Evolutionary conservation across 2,797 vertebrate species (phyloP).

Genomic region (Epinephelus coioides): DNA sequence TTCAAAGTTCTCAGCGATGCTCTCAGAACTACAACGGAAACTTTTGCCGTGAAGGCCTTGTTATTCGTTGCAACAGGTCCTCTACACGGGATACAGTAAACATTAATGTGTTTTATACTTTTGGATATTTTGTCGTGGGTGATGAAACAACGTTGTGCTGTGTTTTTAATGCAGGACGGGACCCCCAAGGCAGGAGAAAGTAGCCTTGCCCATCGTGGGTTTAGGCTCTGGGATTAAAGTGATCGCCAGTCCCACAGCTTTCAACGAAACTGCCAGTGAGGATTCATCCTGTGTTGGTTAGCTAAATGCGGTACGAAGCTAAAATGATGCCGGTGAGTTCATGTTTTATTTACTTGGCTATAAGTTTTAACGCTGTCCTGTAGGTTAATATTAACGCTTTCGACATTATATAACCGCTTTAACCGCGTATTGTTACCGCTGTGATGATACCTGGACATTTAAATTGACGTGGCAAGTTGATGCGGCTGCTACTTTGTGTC

Average conservation of each 20-base stretch:
- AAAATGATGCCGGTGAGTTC: conserved; percentile 98
- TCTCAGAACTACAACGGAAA: conserved; percentile 75
- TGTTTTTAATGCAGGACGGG: conserved; percentile 59
- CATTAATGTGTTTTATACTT: neutral
- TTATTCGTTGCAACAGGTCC: conserved; percentile 83
- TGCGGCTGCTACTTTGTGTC: conserved; percentile 15
- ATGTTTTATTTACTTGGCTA: conserved; percentile 8
- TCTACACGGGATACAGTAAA: conserved; percentile 16
- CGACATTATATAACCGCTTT: neutral
- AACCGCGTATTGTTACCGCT: neutral
- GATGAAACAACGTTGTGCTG: neutral
- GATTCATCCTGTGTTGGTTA: conserved; percentile 69
- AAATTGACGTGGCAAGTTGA: conserved; percentile 64
- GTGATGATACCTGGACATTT: conserved; percentile 63
- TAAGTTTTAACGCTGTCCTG: conserved; percentile 18
- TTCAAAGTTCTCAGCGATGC: conserved; percentile 73
- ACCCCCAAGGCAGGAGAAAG: conserved; percentile 62
- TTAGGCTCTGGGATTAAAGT: conserved; percentile 71
- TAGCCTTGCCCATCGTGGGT: conserved; percentile 66
- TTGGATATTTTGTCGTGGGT: neutral
- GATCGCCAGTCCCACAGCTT: conserved; percentile 68
- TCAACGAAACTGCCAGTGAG: conserved; percentile 78
- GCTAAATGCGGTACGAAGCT: conserved; percentile 93
- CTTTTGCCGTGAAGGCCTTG: conserved; percentile 81
- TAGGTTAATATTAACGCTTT: neutral